Conservation (phyloP, 2,797 vertebrate species). For the Rhabdomys pumilio region DNA sequence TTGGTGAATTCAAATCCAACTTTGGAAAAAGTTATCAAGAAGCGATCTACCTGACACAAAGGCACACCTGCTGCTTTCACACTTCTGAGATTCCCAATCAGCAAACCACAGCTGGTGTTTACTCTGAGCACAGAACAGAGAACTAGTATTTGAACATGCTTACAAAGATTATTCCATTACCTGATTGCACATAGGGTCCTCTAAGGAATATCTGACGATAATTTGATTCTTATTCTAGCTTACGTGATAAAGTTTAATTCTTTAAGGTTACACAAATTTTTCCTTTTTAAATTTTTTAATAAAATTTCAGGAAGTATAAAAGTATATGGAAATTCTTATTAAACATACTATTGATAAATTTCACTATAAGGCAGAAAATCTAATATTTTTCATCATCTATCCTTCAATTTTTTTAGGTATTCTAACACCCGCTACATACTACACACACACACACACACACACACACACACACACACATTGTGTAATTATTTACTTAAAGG, state of each 20-base stretch:
- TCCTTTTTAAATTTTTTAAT: neutral
- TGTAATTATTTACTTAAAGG: neutral
- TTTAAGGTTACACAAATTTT: neutral
- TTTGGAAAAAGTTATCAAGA: conserved; percentile 29
- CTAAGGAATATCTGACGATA: neutral
- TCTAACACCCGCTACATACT: too few species aligned
- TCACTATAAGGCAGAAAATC: neutral
- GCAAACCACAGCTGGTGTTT: neutral
- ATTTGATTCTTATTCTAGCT: neutral
- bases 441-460: neutral
- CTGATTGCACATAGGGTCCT: neutral
- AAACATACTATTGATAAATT: neutral
- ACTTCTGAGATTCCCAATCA: neutral
- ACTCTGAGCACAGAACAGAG: neutral
- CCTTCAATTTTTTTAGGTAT: fast-evolving
- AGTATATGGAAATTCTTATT: neutral
- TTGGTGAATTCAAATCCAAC: neutral
- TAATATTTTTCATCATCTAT: neutral
- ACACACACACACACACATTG: neutral
- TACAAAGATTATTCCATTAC: neutral
- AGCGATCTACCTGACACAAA: neutral
- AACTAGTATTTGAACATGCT: neutral
- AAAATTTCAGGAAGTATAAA: neutral
- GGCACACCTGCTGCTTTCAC: neutral
- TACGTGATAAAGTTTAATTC: neutral